Evolutionary conservation across 2,113 vertebrate genomes (phyloP).

Genomic region (Talpa occidentalis): DNA sequence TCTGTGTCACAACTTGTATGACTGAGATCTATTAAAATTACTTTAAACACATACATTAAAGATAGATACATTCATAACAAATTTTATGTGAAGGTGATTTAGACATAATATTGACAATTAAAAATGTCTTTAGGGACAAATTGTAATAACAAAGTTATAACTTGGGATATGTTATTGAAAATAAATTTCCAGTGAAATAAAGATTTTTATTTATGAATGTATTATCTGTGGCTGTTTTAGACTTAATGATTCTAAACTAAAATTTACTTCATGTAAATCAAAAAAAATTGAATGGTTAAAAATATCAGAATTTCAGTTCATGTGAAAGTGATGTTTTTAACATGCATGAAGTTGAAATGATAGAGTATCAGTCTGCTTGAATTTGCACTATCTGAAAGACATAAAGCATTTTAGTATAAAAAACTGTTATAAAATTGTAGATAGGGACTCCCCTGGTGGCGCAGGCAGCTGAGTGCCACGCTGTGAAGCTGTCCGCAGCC

Average conservation of each 20-base stretch:
- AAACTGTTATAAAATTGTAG: neutral
- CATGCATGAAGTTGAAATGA: slow-evolving; percentile 65
- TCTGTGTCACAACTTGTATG: neutral
- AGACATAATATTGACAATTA: neutral
- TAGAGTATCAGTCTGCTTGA: slow-evolving; percentile 52
- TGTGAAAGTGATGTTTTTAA: slow-evolving; percentile 65
- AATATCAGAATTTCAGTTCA: slow-evolving; percentile 74
- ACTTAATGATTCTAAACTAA: slow-evolving; percentile 71
- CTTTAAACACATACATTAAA: neutral
- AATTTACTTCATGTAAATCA: neutral
- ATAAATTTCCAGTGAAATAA: slow-evolving; percentile 8
- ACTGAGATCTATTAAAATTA: neutral
- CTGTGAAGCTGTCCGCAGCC: no score
- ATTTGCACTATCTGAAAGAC: slow-evolving; percentile 66
- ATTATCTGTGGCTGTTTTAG: slow-evolving; percentile 54
- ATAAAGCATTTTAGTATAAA: slow-evolving; percentile 4
- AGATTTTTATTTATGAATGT: slow-evolving; percentile 71
- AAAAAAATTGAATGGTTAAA: slow-evolving; percentile 74
- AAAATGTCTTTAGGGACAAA: neutral
- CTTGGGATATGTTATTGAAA: slow-evolving; percentile 45
- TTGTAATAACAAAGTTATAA: slow-evolving; percentile 12
- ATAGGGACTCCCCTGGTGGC: no score
- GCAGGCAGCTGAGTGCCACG: no score
- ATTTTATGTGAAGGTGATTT: neutral
- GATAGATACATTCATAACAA: neutral